A percentile compares a stretch with the other conserved stretches of the same genome.
These are phyloP conservation scores for Caenorhabditis sp. DNA, from an alignment of 2,888 invertebrate genomes.

Conservation along the genomic window DNA sequence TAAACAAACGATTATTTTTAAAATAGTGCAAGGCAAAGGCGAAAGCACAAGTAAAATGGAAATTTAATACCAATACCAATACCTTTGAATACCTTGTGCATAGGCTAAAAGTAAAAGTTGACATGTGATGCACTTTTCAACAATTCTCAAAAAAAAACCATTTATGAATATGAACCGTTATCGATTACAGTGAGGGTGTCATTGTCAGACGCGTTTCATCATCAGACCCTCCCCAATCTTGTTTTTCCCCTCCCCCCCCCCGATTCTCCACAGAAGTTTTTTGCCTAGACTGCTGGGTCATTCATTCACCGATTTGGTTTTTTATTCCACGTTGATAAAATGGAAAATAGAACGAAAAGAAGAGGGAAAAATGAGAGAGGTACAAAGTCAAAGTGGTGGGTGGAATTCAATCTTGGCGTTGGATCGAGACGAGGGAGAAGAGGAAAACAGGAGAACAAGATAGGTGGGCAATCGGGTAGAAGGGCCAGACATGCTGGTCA, in stretches of 20 bases:
- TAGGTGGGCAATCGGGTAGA: background rate
- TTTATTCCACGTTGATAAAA: conserved; percentile 35
- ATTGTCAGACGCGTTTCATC: conserved; percentile 21
- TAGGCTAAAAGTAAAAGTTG: no score
- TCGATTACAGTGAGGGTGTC: no score
- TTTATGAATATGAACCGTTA: no score
- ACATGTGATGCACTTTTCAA: no score
- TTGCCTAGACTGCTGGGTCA: conserved; percentile 28
- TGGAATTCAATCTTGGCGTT: background rate
- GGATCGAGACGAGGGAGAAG: background rate
- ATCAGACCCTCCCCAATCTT: conserved; percentile 45
- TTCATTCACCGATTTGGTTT: conserved; percentile 23
- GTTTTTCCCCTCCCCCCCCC: conserved; percentile 24
- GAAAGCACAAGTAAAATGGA: no score
- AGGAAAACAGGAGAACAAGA: background rate
- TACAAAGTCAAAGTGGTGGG: no score
- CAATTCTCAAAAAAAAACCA: no score
- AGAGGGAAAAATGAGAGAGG: background rate
- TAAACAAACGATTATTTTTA: no score
- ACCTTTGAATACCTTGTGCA: no score
- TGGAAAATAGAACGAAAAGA: background rate
- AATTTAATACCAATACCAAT: no score
- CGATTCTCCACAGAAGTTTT: conserved; percentile 24
- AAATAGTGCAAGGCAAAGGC: no score
- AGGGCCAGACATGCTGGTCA: background rate